A percentile compares a stretch with the other conserved stretches of the same genome.
phyloP scores from a whole-genome alignment of 2,888 invertebrate species.

The Erebia palarica region DNA sequence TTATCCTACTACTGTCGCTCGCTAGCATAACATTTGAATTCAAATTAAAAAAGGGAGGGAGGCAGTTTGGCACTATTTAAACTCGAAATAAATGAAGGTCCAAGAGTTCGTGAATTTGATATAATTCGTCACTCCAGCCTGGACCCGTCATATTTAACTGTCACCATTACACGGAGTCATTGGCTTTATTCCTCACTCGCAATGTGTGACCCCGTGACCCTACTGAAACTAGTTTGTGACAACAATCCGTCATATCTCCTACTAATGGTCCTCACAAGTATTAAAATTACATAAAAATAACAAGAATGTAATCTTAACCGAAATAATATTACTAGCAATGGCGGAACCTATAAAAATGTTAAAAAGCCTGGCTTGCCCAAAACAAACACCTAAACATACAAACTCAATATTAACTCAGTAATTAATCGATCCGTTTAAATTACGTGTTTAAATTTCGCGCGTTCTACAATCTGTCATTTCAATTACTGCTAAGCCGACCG shows the following conservation, averaged over 20 bases:
- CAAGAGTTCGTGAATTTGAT: conserved; percentile 25
- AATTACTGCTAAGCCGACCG: too few relatives aligned
- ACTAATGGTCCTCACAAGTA: conserved; percentile 43
- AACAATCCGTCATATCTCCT: conserved; percentile 45
- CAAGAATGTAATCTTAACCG: too few relatives aligned
- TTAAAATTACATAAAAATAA: not conserved
- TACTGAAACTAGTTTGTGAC: conserved; percentile 40
- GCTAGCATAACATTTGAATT: not conserved
- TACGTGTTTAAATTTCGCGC: too few relatives aligned
- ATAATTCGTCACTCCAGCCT: conserved; percentile 38
- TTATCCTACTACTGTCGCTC: too few relatives aligned
- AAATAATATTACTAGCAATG: too few relatives aligned
- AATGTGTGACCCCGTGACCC: conserved; percentile 36
- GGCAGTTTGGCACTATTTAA: not conserved
- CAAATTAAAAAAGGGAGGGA: not conserved
- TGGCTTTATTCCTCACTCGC: conserved; percentile 57
- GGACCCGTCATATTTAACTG: conserved; percentile 52
- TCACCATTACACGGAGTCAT: conserved; percentile 54
- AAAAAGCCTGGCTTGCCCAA: too few relatives aligned
- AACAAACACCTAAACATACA: too few relatives aligned
- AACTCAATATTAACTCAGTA: too few relatives aligned
- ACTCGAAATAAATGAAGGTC: conserved; percentile 2
- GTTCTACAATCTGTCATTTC: too few relatives aligned
- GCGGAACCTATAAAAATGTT: too few relatives aligned
- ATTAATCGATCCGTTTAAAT: too few relatives aligned